phyloP scores from a whole-genome alignment of 92 coral and sea anemone species.

The Epizoanthus rinbou region DNA sequence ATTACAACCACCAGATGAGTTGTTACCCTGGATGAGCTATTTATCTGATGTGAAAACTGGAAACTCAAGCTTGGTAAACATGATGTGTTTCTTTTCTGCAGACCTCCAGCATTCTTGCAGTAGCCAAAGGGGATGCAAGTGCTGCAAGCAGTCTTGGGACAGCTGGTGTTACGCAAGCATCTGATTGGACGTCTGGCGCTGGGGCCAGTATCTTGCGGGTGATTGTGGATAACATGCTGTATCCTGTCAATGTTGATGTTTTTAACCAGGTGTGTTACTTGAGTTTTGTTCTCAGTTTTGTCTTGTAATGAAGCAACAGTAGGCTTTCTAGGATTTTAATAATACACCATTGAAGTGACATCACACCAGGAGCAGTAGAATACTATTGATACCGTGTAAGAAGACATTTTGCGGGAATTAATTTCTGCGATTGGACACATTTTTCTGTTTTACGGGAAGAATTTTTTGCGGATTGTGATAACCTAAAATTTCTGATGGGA shows the following conservation, averaged over 20 bases:
- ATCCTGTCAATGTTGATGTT: slow-evolving; percentile 82
- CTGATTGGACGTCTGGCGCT: slow-evolving; percentile 47
- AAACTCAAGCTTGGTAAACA: neutral
- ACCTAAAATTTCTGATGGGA: too few species aligned
- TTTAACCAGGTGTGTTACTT: slow-evolving; percentile 74
- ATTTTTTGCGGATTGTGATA: too few species aligned
- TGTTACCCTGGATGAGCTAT: too few species aligned
- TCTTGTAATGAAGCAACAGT: neutral
- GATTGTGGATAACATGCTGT: slow-evolving; percentile 85
- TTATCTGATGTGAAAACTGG: too few species aligned
- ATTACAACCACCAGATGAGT: too few species aligned
- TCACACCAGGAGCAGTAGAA: neutral
- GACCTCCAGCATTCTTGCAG: slow-evolving; percentile 88
- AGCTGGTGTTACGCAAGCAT: slow-evolving; percentile 52
- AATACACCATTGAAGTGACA: neutral
- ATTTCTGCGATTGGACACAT: too few species aligned
- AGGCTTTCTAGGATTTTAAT: too few species aligned
- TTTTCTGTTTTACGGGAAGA: too few species aligned
- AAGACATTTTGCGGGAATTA: too few species aligned
- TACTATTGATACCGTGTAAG: too few species aligned
- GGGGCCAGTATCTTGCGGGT: slow-evolving; percentile 73
- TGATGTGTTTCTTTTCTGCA: slow-evolving; percentile 22
- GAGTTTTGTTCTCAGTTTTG: neutral
- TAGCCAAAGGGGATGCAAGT: slow-evolving; percentile 56
- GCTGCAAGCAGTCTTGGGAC: slow-evolving; percentile 68